These are phyloP conservation scores for Crypturellus undulatus DNA, from an alignment of 2,113 vertebrate species.

Conservation along the genomic window DNA sequence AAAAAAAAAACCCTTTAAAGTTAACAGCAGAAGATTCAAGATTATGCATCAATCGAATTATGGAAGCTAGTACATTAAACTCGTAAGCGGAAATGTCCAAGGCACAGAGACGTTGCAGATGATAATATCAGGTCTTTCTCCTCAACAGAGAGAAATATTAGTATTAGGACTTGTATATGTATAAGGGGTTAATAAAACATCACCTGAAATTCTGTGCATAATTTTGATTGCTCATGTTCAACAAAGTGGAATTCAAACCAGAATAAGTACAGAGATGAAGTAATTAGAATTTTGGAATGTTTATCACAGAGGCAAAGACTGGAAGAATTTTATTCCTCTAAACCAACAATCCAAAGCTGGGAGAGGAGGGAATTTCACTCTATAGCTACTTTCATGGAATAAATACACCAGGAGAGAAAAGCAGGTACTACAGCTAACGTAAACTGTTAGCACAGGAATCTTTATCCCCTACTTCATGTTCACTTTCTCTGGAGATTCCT, in stretches of 20 bases:
- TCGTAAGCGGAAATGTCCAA: neutral
- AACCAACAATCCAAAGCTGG: too few relatives aligned
- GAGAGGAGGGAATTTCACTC: neutral
- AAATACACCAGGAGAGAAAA: neutral
- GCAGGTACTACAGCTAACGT: neutral
- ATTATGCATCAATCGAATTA: neutral
- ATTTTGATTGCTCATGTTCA: neutral
- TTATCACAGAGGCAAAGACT: neutral
- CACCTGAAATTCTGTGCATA: neutral
- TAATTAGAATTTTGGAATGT: neutral
- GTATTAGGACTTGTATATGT: neutral
- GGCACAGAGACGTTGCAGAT: neutral
- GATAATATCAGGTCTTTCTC: neutral
- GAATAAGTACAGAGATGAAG: neutral
- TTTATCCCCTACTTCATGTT: neutral
- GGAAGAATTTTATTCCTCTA: neutral
- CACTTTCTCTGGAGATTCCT: neutral
- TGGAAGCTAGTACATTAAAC: neutral
- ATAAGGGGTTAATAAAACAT: neutral
- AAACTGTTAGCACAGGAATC: neutral
- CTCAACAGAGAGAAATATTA: neutral
- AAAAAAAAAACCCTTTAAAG: neutral
- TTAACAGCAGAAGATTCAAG: neutral
- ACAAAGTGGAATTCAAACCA: neutral
- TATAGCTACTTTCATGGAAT: neutral